Evolutionary conservation across 1,140 invertebrate genomes (phyloP), one percentile per base, ranked within the genome.

Genomic region (Acromyrmex charruanus): DNA sequence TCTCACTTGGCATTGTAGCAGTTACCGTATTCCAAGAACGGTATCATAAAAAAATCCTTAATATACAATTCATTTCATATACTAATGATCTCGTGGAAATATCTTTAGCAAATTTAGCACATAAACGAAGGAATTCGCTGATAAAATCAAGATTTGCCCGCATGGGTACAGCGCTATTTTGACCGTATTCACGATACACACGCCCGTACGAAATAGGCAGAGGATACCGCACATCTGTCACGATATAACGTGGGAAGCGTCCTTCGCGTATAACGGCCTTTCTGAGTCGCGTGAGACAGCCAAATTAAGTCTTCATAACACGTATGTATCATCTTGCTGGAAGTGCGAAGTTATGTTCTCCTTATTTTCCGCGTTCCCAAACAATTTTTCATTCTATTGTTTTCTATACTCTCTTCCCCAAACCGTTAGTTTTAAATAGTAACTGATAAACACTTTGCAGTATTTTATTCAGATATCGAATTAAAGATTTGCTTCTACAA

Each of bases 231-330:
- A 65, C 90, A 91, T 88, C 89, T 91, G 89, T 81, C 90, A 68
- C 59, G 53, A 65, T 72, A 69, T 80, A 88, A 91, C 90, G 91
- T 92, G 91, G 90, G 90, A 92, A 92, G 88, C 90, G 84, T 90
- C 88, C 87, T 91, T 87, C 90, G 90, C 58, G 71, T 28, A 88
- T 89, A 89, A 91, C 90, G 90, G 90, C 90, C 90, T 92, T 87
- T 75, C 81, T 75, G 87, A 87, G 59, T 92, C 72, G 91, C 91
- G 91, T 92, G 90, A 91, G 90, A 87, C 53, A 68, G n/a, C 39
- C 81, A 88, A 91, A 91, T 91, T 91, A 91, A 87, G 77, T 77
- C 71, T 75, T 89, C 81, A 61, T 88, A 77, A 71, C 59, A 68
- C 44, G 75, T 85, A 90, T 87, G 44, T 49, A 51, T 25, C 66